Evolutionary conservation across 1,140 invertebrate species (phyloP).

Genomic region (Drosophila miranda): DNA sequence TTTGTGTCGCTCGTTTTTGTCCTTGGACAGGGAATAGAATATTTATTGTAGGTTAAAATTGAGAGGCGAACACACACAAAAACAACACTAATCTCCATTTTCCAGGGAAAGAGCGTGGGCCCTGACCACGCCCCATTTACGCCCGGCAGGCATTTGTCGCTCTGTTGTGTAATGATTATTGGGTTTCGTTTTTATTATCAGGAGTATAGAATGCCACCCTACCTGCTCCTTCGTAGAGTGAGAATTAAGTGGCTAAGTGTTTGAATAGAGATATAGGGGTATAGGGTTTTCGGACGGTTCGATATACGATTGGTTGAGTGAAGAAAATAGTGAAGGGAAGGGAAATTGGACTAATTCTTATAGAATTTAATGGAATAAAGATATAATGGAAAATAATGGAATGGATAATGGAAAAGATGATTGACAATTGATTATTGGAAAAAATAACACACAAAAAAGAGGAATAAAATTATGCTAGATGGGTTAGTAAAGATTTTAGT

Average conservation of each 20-base stretch:
- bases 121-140: constrained; percentile 18
- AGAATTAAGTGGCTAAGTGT: neutral
- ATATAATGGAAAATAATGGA: too few relatives aligned
- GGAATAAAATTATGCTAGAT: too few relatives aligned
- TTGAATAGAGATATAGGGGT: neutral
- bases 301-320: too few relatives aligned
- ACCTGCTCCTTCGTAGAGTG: too few relatives aligned
- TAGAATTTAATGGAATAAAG: too few relatives aligned
- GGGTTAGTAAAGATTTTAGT: too few relatives aligned
- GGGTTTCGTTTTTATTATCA: constrained; percentile 6
- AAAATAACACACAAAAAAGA: too few relatives aligned
- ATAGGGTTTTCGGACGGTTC: too few relatives aligned
- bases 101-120: neutral
- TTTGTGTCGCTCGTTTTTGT: neutral
- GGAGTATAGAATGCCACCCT: neutral
- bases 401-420: too few relatives aligned
- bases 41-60: constrained; percentile 36
- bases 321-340: too few relatives aligned
- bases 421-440: too few relatives aligned
- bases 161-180: constrained; percentile 13
- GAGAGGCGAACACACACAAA: neutral
- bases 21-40: constrained; percentile 24
- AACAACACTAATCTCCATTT: neutral
- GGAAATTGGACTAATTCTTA: too few relatives aligned
- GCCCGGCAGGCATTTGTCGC: constrained; percentile 14